Conservation (phyloP, 92 coral and sea anemone species). For the Umimayanthus chanpuru region DNA sequence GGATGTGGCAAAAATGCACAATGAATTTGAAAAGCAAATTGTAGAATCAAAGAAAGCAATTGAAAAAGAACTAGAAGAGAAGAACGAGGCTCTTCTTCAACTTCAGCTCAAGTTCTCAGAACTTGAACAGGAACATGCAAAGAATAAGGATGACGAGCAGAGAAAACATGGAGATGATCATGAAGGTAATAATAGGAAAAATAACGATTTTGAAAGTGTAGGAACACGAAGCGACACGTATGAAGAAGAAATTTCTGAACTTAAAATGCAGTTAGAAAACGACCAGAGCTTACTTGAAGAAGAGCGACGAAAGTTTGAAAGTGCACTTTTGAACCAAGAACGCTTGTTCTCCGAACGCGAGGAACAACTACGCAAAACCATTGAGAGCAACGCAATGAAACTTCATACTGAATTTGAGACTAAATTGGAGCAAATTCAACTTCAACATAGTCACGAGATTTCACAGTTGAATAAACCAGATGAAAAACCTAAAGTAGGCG, state of each 20-base stretch:
- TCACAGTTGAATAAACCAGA: slow-evolving; percentile 43
- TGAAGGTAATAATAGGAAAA: slow-evolving; percentile 28
- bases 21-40: slow-evolving; percentile 71
- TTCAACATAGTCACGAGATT: slow-evolving; percentile 15
- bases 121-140: slow-evolving; percentile 29
- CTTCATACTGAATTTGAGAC: not conserved
- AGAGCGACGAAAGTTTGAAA: slow-evolving; percentile 49
- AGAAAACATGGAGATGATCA: not conserved
- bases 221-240: slow-evolving; percentile 42
- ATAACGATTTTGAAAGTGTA: slow-evolving; percentile 47
- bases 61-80: slow-evolving; percentile 54
- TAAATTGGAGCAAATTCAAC: slow-evolving; percentile 7
- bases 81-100: slow-evolving; percentile 36
- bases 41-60: slow-evolving; percentile 54
- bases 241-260: slow-evolving; percentile 43
- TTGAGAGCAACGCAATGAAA: not conserved
- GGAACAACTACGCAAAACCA: slow-evolving; percentile 1
- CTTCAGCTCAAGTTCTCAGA: slow-evolving; percentile 16
- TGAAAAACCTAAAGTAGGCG: slow-evolving; percentile 59
- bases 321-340: slow-evolving; percentile 19
- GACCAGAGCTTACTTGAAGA: slow-evolving; percentile 43
- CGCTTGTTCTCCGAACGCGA: slow-evolving; percentile 12
- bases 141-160: not conserved
- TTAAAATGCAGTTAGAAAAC: slow-evolving; percentile 51
- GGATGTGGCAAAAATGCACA: slow-evolving; percentile 66